phyloP scores from a whole-genome alignment of 2,888 invertebrate genomes.

The Tenthredo amoena region DNA sequence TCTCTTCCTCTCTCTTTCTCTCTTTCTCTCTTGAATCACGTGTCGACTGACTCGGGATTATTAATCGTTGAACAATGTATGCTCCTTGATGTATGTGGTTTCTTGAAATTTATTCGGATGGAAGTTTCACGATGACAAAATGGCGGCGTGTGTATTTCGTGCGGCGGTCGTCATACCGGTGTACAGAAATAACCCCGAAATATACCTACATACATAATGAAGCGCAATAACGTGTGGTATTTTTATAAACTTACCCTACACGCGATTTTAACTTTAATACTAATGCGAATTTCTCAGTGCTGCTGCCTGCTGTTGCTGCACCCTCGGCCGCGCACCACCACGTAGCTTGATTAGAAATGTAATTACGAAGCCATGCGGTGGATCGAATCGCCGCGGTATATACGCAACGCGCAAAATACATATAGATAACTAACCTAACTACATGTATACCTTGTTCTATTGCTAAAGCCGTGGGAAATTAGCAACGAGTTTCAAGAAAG shows the following conservation, averaged over 20 bases:
- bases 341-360: constrained; percentile 44
- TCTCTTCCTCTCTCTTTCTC: background rate
- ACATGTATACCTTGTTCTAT: background rate
- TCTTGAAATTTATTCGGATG: constrained; percentile 6
- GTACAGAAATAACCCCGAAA: constrained; percentile 14
- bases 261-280: background rate
- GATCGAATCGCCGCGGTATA: constrained; percentile 25
- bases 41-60: constrained; percentile 11
- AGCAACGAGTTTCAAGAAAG: constrained; percentile 31
- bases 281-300: background rate
- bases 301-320: background rate
- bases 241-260: background rate
- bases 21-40: background rate
- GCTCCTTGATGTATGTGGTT: background rate
- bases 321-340: background rate
- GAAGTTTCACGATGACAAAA: constrained; percentile 33
- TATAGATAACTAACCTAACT: constrained; percentile 13
- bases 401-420: constrained; percentile 27
- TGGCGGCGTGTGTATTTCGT: constrained; percentile 24
- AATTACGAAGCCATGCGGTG: constrained; percentile 41
- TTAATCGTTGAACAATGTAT: constrained; percentile 13
- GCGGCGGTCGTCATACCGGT: background rate
- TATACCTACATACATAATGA: background rate
- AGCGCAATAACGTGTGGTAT: background rate
- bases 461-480: constrained; percentile 42